phyloP scores from a whole-genome alignment of 2,113 vertebrate species.

The Jacana jacana region DNA sequence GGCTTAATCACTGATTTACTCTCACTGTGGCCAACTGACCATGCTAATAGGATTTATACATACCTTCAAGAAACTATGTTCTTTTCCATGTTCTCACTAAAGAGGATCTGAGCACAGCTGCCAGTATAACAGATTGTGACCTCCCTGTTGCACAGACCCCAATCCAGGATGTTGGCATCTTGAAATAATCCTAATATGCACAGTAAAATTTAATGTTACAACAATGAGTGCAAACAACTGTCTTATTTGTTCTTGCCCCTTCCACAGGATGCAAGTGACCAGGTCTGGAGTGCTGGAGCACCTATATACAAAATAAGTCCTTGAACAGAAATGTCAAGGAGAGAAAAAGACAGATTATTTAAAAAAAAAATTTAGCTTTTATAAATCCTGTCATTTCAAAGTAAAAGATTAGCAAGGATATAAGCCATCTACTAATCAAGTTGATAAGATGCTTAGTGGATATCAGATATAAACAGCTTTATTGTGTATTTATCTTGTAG shows the following conservation, averaged over 20 bases:
- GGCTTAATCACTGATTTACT: slow-evolving; percentile 1
- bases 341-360: background rate
- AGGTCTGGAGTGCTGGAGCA: background rate
- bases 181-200: background rate
- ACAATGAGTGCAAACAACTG: background rate
- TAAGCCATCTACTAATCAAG: background rate
- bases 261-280: background rate
- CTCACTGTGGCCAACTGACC: background rate
- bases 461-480: slow-evolving; percentile 13
- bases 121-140: background rate
- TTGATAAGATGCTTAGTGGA: background rate
- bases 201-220: background rate
- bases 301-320: background rate
- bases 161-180: background rate
- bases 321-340: slow-evolving; percentile 1
- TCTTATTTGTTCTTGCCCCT: background rate
- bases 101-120: background rate
- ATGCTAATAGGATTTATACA: background rate
- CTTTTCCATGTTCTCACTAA: background rate
- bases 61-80: background rate
- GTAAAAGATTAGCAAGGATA: slow-evolving; percentile 14
- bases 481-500: background rate
- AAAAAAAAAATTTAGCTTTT: background rate
- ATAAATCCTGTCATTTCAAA: slow-evolving; percentile 1
- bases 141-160: background rate